A percentile compares a stretch with the other conserved stretches of the same genome.
Conservation (phyloP, 2,113 vertebrate genomes). For the Gambusia holbrooki region DNA sequence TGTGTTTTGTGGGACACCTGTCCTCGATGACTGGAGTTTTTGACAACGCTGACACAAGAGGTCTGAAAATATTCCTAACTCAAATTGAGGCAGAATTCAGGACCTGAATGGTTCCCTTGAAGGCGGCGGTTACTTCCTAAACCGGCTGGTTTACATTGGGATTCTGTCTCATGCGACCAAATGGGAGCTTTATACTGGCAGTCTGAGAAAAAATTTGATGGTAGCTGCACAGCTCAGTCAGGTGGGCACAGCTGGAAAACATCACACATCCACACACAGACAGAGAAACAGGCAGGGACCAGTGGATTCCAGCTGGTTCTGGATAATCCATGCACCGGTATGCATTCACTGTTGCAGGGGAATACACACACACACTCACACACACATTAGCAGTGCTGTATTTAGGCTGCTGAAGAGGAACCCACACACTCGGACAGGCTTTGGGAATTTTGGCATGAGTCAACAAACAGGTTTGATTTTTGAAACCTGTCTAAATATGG, state of each 20-base stretch:
- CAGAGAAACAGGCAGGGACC: slow-evolving; percentile 23
- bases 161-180: slow-evolving; percentile 6
- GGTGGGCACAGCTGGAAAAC: slow-evolving; percentile 58
- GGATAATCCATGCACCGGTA: slow-evolving; percentile 41
- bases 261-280: slow-evolving; percentile 10
- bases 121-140: neutral
- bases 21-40: neutral
- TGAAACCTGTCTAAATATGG: neutral
- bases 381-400: slow-evolving; percentile 2
- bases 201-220: slow-evolving; percentile 43
- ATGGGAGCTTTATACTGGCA: slow-evolving; percentile 42
- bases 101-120: neutral
- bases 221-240: slow-evolving; percentile 56
- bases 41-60: neutral
- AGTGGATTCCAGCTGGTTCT: slow-evolving; percentile 58
- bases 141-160: slow-evolving; percentile 9
- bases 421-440: neutral
- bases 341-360: slow-evolving; percentile 45
- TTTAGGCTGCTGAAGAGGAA: slow-evolving; percentile 7
- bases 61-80: slow-evolving; percentile 21
- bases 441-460: neutral
- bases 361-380: neutral
- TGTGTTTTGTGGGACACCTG: no score
- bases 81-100: slow-evolving; percentile 3
- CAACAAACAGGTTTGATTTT: neutral